Percentiles rank a stretch among this genome's conserved stretches.
phyloP scores from a whole-genome alignment of 2,888 invertebrate species.

The Nemoura dubitans region DNA sequence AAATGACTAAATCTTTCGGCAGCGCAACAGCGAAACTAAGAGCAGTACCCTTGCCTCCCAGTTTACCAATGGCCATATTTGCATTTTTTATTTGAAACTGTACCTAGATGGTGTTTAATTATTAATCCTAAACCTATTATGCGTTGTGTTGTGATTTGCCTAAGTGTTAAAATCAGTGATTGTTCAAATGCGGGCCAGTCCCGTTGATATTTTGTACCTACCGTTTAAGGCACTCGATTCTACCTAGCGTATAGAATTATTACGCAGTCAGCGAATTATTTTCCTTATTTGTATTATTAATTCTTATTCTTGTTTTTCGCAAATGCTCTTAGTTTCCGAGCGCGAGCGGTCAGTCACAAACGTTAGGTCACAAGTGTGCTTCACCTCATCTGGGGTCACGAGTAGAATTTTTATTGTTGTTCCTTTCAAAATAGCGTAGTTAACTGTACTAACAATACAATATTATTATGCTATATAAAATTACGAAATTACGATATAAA shows the following conservation, averaged over 20 bases:
- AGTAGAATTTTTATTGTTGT: conserved; percentile 50
- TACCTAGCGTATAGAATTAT: background rate
- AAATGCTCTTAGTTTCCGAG: conserved; percentile 50
- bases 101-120: background rate
- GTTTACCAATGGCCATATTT: background rate
- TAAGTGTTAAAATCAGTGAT: conserved; percentile 1
- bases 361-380: conserved; percentile 51
- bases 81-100: background rate
- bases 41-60: conserved; percentile 35
- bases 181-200: background rate
- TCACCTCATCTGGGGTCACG: conserved; percentile 49
- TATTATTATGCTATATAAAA: background rate
- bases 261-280: background rate
- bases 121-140: conserved; percentile 7
- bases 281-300: background rate
- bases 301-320: background rate
- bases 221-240: background rate
- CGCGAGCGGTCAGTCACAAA: conserved; percentile 47
- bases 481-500: background rate
- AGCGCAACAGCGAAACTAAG: conserved; percentile 49
- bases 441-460: background rate
- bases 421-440: conserved; percentile 45
- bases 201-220: background rate
- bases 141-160: background rate
- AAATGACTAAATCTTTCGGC: conserved; percentile 45